Conservation (phyloP, 2,113 vertebrate genomes). For the Saccopteryx leptura region DNA sequence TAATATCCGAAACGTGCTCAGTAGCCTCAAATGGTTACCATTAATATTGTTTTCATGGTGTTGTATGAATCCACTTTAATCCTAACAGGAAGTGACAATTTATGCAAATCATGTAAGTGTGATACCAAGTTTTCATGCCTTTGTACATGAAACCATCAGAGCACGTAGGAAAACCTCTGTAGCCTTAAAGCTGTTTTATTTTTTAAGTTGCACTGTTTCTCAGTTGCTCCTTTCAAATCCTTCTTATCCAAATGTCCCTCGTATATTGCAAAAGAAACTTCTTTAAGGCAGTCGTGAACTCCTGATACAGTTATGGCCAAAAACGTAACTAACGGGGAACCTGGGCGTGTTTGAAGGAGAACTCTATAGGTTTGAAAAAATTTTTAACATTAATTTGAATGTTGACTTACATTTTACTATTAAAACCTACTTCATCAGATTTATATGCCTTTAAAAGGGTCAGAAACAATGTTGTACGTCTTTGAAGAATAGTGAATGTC, state of each 20-base stretch:
- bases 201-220: conserved; percentile 33
- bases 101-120: not conserved
- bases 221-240: conserved; percentile 4
- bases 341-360: not conserved
- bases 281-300: not conserved
- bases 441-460: not conserved
- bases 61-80: not conserved
- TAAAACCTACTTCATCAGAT: conserved; percentile 58
- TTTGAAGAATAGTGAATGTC: not conserved
- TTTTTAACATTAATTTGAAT: not conserved
- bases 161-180: not conserved
- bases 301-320: not conserved
- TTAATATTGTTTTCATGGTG: not conserved
- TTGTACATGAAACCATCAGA: conserved; percentile 7
- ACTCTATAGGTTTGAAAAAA: not conserved
- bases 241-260: not conserved
- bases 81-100: conserved; percentile 25
- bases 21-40: not conserved
- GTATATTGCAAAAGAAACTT: conserved; percentile 27
- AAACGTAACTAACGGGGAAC: not conserved
- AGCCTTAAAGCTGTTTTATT: not conserved
- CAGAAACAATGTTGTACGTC: not conserved
- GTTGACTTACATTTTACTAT: not conserved
- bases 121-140: not conserved
- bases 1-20: not conserved